Evolutionary conservation across 1,140 invertebrate species (phyloP).

Genomic region (Phymastichus coffea): DNA sequence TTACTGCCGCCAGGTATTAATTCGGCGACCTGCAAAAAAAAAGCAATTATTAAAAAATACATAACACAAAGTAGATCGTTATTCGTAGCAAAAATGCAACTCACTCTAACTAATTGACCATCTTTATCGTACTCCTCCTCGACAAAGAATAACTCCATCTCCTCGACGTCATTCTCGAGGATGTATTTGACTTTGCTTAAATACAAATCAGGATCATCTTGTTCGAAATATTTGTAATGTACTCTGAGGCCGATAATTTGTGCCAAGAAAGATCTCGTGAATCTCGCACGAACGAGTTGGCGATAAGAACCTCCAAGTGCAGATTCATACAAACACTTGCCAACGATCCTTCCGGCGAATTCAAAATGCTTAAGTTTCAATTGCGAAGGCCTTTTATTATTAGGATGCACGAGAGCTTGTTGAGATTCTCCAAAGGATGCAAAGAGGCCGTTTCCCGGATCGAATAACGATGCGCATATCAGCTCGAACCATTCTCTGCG

Average conservation of each 20-base stretch:
- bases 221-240: constrained; percentile 95
- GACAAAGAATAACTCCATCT: constrained; percentile 82
- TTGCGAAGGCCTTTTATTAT: constrained; percentile 70
- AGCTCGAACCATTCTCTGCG: constrained; percentile 92
- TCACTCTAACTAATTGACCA: constrained; percentile 70
- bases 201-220: constrained; percentile 92
- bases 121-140: constrained; percentile 84
- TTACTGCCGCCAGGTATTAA: constrained; percentile 52
- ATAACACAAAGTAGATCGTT: background rate
- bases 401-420: constrained; percentile 86
- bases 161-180: constrained; percentile 84
- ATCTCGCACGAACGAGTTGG: constrained; percentile 85
- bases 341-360: constrained; percentile 92
- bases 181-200: constrained; percentile 91
- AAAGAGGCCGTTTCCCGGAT: constrained; percentile 80
- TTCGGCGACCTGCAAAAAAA: constrained; percentile 45
- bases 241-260: constrained; percentile 91
- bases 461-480: constrained; percentile 83
- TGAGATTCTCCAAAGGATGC: constrained; percentile 82
- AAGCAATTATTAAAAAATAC: background rate
- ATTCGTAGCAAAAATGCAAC: background rate
- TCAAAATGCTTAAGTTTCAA: constrained; percentile 88
- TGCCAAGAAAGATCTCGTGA: constrained; percentile 90
- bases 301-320: constrained; percentile 84
- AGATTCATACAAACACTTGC: constrained; percentile 90